phyloP scores from a whole-genome alignment of 2,888 invertebrate genomes.

The Campoletis raptor region DNA sequence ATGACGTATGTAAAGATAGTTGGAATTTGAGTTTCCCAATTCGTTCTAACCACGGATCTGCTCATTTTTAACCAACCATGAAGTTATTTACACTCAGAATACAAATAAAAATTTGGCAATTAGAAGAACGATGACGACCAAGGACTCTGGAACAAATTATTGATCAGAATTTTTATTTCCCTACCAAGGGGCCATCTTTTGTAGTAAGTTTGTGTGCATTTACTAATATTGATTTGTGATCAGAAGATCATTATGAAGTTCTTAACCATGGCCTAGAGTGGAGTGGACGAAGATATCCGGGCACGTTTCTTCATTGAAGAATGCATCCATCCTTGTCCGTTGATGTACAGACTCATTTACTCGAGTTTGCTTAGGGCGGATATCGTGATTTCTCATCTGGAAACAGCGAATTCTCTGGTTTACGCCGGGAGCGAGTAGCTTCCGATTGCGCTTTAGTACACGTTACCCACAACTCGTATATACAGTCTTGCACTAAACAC shows the following conservation, averaged over 20 bases:
- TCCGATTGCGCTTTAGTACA: constrained; percentile 46
- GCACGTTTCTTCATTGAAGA: neutral
- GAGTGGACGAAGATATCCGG: neutral
- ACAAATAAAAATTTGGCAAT: neutral
- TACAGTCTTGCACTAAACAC: constrained; percentile 4
- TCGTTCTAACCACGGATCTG: neutral
- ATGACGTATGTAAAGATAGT: neutral
- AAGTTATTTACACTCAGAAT: neutral
- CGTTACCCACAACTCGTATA: constrained; percentile 13
- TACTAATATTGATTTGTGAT: neutral
- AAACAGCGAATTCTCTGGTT: constrained; percentile 37
- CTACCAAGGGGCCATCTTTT: neutral
- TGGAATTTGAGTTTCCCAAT: neutral
- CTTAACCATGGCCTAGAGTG: neutral
- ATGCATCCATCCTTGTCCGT: constrained; percentile 4
- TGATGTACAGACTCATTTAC: constrained; percentile 19
- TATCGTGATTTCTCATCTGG: constrained; percentile 40
- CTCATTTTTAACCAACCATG: neutral
- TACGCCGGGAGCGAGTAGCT: constrained; percentile 40
- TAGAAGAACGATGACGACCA: neutral
- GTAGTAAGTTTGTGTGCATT: neutral
- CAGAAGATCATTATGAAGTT: neutral
- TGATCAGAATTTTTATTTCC: too few relatives aligned
- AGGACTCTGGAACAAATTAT: too few relatives aligned
- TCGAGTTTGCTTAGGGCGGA: constrained; percentile 22